phyloP scores from a whole-genome alignment of 2,888 invertebrate species.

The Melanophora roralis region DNA sequence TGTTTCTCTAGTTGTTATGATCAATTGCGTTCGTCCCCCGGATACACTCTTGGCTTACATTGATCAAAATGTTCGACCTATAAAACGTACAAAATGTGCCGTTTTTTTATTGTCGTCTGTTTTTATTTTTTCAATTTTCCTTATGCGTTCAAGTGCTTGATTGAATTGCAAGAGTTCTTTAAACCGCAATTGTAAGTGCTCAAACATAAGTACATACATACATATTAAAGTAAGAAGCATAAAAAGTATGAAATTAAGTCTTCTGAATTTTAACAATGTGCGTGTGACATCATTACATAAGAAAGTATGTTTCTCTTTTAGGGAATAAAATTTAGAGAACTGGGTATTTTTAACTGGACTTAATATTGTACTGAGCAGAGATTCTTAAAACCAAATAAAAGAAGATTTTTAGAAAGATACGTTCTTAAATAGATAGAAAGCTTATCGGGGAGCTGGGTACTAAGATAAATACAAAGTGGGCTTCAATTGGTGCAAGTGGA shows the following conservation, averaged over 20 bases:
- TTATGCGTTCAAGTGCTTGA: slow-evolving; percentile 9
- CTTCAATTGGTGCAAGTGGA: no score
- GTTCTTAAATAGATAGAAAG: no score
- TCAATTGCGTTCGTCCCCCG: no score
- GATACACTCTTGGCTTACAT: no score
- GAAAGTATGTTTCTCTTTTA: slow-evolving; percentile 37
- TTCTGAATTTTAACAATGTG: slow-evolving; percentile 32
- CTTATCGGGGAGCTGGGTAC: no score
- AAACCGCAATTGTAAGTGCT: slow-evolving; percentile 16
- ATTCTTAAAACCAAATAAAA: neutral
- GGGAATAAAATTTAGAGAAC: slow-evolving; percentile 51
- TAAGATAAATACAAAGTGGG: no score
- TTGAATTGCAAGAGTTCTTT: slow-evolving; percentile 35
- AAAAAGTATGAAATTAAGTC: no score
- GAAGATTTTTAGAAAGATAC: neutral
- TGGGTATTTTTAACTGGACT: slow-evolving; percentile 25
- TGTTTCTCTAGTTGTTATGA: no score
- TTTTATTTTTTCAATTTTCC: slow-evolving; percentile 21
- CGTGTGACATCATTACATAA: slow-evolving; percentile 56
- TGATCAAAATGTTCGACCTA: slow-evolving; percentile 55
- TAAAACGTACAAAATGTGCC: slow-evolving; percentile 50
- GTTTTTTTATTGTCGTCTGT: slow-evolving; percentile 20
- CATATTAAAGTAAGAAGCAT: no score
- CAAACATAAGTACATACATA: neutral
- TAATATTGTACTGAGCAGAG: neutral